phyloP scores from a whole-genome alignment of 2,113 vertebrate genomes.

The Melanocharis versteri region DNA sequence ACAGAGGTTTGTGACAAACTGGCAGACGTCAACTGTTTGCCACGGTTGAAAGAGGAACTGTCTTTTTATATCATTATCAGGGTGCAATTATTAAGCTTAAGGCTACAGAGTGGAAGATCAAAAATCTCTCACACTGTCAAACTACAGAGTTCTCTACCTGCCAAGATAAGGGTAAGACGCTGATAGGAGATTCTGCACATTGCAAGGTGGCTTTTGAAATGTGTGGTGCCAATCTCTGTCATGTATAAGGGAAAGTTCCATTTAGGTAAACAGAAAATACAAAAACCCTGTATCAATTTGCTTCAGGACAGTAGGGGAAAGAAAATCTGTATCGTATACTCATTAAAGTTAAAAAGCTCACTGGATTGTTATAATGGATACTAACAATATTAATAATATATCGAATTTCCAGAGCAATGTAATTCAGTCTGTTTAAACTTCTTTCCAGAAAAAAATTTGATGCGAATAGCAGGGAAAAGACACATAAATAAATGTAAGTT shows the following conservation, averaged over 20 bases:
- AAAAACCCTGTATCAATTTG: not conserved
- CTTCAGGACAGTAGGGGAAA: not conserved
- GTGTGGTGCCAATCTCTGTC: not conserved
- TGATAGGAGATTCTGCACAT: not conserved
- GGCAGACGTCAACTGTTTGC: not conserved
- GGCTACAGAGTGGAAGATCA: not conserved
- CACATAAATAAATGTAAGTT: not conserved
- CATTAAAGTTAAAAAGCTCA: not conserved
- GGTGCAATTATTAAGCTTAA: not conserved
- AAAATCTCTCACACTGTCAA: not conserved
- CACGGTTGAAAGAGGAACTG: not conserved
- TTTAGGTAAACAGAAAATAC: not conserved
- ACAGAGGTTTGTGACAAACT: not conserved
- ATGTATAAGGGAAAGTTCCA: not conserved
- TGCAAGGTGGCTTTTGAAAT: not conserved
- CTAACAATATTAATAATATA: not conserved
- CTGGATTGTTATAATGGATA: not conserved
- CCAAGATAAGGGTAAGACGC: not conserved
- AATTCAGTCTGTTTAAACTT: not conserved
- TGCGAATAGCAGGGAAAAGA: not conserved
- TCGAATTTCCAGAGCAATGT: not conserved
- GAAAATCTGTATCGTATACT: fast-evolving
- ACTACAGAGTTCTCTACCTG: not conserved
- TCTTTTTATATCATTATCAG: not conserved
- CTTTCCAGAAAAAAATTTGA: not conserved